Conservation (phyloP, 2,888 invertebrate genomes). For the Rhaphigaster nebulosa region DNA sequence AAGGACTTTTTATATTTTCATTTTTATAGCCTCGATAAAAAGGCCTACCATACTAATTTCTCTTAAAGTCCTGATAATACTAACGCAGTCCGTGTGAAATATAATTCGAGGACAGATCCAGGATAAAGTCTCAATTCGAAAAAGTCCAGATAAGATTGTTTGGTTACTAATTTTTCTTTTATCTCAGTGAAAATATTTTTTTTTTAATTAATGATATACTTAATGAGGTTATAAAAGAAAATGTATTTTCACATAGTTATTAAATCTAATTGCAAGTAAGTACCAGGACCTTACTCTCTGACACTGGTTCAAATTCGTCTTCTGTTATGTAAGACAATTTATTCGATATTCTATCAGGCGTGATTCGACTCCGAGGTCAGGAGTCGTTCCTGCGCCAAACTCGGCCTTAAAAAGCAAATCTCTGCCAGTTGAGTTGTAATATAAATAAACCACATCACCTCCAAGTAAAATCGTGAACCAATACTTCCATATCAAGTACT, state of each 20-base stretch:
- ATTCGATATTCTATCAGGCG: too few species aligned
- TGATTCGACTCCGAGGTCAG: too few species aligned
- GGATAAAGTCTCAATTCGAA: neutral
- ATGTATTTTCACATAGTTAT: neutral
- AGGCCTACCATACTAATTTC: neutral
- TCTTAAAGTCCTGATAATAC: neutral
- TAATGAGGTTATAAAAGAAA: neutral
- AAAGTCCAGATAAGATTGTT: conserved; percentile 7
- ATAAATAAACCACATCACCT: too few species aligned
- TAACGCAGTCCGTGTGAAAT: neutral
- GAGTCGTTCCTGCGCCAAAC: too few species aligned
- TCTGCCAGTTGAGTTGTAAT: too few species aligned
- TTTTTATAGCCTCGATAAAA: conserved; percentile 13
- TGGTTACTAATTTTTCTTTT: neutral
- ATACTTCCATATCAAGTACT: too few species aligned
- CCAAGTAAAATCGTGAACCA: too few species aligned
- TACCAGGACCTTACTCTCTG: too few species aligned
- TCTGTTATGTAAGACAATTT: too few species aligned
- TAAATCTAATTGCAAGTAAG: neutral
- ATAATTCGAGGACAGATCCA: neutral
- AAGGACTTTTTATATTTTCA: conserved; percentile 27
- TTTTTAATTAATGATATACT: neutral
- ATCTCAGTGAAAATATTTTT: neutral
- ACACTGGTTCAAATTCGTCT: too few species aligned
- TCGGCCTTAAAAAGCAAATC: too few species aligned